phyloP scores from a whole-genome alignment of 2,888 invertebrate genomes.

The Odontocerum albicorne region DNA sequence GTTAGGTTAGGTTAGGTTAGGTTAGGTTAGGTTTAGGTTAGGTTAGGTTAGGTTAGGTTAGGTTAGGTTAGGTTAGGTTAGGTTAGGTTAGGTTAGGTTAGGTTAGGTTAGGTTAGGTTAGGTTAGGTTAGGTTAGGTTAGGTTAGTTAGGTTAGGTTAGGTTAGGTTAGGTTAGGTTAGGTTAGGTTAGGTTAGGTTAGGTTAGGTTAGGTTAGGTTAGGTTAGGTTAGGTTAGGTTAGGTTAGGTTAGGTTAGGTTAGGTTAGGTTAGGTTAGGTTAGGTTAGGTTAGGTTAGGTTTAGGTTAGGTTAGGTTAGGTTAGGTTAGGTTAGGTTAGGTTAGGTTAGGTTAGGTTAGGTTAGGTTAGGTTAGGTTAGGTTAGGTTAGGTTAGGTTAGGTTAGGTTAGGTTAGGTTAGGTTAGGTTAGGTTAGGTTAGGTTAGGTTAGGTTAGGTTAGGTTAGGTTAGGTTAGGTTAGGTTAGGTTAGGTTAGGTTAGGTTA shows the following conservation, averaged over 20 bases:
- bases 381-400: background rate
- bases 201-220: conserved; percentile 30
- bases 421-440: background rate
- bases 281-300: conserved; percentile 13
- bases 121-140: conserved; percentile 38
- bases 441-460: background rate
- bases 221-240: conserved; percentile 26
- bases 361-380: conserved; percentile 10
- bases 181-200: conserved; percentile 29
- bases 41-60: too few relatives aligned
- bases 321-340: conserved; percentile 29
- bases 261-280: conserved; percentile 35
- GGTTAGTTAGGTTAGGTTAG: conserved; percentile 23
- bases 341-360: conserved; percentile 3
- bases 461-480: background rate
- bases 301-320: too few relatives aligned
- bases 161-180: conserved; percentile 22
- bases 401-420: background rate
- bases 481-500: conserved; percentile 24
- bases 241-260: conserved; percentile 34
- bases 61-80: too few relatives aligned
- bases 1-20: too few relatives aligned
- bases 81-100: conserved; percentile 37
- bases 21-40: too few relatives aligned
- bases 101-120: conserved; percentile 37